phyloP scores from a whole-genome alignment of 2,888 invertebrate species.

The Phaedon cochleariae region DNA sequence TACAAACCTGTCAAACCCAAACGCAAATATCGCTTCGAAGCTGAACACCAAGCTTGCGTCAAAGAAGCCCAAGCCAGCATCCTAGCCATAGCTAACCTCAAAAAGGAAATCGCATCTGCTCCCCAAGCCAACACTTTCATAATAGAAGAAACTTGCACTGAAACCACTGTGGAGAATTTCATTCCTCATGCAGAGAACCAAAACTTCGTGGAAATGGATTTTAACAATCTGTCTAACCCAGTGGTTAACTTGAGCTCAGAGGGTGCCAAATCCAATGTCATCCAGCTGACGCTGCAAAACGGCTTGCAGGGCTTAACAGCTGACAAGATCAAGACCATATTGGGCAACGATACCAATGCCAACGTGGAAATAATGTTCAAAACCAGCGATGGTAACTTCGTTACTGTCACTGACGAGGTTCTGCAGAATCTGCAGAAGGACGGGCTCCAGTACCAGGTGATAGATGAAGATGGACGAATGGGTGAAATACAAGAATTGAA shows the following conservation, averaged over 20 bases:
- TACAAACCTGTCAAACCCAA: conserved; percentile 52
- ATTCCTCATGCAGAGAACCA: conserved; percentile 53
- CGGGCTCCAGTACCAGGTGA: conserved; percentile 41
- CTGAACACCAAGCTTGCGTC: conserved; percentile 58
- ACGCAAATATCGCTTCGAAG: conserved; percentile 54
- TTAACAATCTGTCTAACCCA: conserved; percentile 37
- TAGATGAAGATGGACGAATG: conserved; percentile 57
- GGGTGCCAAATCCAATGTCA: conserved; percentile 32
- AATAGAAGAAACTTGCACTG: conserved; percentile 59
- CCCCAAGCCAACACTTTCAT: conserved; percentile 57
- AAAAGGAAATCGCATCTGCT: conserved; percentile 59
- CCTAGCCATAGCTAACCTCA: conserved; percentile 61
- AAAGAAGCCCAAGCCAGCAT: conserved; percentile 62
- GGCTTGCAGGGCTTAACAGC: conserved; percentile 45
- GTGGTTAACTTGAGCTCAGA: neutral
- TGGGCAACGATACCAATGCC: conserved; percentile 58
- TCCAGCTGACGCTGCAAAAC: conserved; percentile 40
- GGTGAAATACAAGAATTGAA: conserved; percentile 56
- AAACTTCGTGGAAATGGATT: conserved; percentile 27
- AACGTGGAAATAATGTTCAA: conserved; percentile 70
- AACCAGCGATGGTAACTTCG: conserved; percentile 71
- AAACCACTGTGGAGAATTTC: conserved; percentile 60
- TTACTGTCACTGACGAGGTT: conserved; percentile 72
- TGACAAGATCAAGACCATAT: conserved; percentile 55
- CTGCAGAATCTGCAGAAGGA: conserved; percentile 59